Evolutionary conservation across 2,888 invertebrate genomes (phyloP).

Genomic region (Pelosia muscerda): DNA sequence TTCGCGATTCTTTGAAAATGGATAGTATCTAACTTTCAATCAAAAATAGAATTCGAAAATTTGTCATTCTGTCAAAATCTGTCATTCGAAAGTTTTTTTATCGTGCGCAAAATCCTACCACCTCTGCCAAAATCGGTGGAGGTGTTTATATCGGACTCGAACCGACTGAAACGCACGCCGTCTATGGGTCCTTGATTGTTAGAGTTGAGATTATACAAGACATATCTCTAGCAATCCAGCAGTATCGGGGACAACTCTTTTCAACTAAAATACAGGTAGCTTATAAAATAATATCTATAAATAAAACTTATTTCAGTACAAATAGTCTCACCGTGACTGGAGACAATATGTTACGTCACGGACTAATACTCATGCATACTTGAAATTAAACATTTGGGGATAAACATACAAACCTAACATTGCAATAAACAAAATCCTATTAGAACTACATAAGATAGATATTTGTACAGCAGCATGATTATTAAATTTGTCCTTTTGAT

Average conservation of each 20-base stretch:
- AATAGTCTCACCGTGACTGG: conserved; percentile 55
- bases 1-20: too few relatives aligned
- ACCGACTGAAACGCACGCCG: too few relatives aligned
- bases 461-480: conserved; percentile 19
- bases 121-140: too few relatives aligned
- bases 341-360: conserved; percentile 73
- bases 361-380: conserved; percentile 70
- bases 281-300: conserved; percentile 23
- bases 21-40: too few relatives aligned
- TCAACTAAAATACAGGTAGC: conserved; percentile 6
- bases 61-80: too few relatives aligned
- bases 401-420: conserved; percentile 34
- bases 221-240: too few relatives aligned
- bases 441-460: conserved; percentile 14
- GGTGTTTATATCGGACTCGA: too few relatives aligned
- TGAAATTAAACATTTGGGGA: conserved; percentile 74
- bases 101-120: too few relatives aligned
- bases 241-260: background rate
- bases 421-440: conserved; percentile 24
- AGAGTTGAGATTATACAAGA: too few relatives aligned
- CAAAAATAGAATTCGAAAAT: too few relatives aligned
- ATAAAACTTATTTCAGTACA: conserved; percentile 43
- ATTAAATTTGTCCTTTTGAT: conserved; percentile 54
- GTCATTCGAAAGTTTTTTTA: too few relatives aligned
- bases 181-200: too few relatives aligned